phyloP scores from a whole-genome alignment of 2,888 invertebrate species.

The Oscheius onirici region DNA sequence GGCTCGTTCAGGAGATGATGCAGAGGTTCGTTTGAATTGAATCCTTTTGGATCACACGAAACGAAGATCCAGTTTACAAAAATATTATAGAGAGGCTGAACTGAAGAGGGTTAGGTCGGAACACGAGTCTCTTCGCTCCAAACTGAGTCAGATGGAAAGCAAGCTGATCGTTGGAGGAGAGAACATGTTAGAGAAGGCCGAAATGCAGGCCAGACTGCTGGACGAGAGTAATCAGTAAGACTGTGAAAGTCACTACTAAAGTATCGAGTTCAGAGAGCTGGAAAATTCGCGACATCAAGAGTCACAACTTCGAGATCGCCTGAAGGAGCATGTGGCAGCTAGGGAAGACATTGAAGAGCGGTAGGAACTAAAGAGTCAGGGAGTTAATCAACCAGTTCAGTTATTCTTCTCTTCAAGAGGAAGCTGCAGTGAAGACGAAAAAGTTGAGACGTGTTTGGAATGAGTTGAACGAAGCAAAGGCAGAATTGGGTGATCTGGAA shows the following conservation, averaged over 20 bases:
- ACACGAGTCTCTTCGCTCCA: conserved; percentile 84
- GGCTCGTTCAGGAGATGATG: conserved; percentile 43
- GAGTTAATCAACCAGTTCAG: conserved; percentile 74
- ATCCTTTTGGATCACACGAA: no score
- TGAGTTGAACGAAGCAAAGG: conserved; percentile 48
- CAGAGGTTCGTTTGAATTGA: conserved; percentile 30
- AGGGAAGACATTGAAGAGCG: conserved; percentile 55
- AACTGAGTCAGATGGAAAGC: conserved; percentile 88
- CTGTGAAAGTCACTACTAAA: neutral
- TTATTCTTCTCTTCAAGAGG: conserved; percentile 92
- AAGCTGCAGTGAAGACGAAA: conserved; percentile 88
- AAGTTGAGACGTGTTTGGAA: conserved; percentile 79
- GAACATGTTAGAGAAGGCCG: conserved; percentile 92
- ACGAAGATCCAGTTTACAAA: no score
- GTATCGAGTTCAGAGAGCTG: conserved; percentile 48
- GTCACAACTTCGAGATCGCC: conserved; percentile 36
- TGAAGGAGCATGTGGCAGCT: conserved; percentile 42
- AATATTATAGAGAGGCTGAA: conserved; percentile 40
- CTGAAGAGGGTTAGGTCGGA: conserved; percentile 75
- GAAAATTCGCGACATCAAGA: conserved; percentile 51
- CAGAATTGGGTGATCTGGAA: conserved; percentile 76
- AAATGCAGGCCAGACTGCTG: conserved; percentile 53
- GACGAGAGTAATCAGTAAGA: conserved; percentile 42
- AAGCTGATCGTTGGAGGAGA: conserved; percentile 97
- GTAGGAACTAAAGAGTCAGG: conserved; percentile 21